These are phyloP conservation scores for Caenorhabditis sp. DNA, from an alignment of 2,888 invertebrate species.

Conservation along the genomic window DNA sequence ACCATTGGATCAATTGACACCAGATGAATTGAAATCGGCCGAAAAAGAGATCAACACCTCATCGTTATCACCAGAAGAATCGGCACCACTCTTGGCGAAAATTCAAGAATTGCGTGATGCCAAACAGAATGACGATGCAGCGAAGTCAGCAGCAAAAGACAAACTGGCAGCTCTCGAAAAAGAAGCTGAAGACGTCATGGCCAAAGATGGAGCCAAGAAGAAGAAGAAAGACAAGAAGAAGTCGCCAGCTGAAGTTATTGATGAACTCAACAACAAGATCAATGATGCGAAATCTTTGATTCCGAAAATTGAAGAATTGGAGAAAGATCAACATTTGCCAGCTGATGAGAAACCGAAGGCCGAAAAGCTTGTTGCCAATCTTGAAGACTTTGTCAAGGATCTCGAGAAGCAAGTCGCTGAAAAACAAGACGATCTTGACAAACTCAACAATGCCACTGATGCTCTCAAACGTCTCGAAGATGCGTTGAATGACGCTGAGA, in stretches of 20 bases:
- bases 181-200: constrained; percentile 38
- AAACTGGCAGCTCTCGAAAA: constrained; percentile 26
- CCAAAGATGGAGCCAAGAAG: constrained; percentile 31
- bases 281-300: constrained; percentile 27
- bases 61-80: constrained; percentile 26
- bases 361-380: constrained; percentile 5
- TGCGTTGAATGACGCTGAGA: constrained; percentile 39
- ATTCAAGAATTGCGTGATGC: constrained; percentile 13
- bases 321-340: constrained; percentile 7
- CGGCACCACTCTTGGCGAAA: constrained; percentile 11
- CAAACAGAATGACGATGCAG: constrained; percentile 19
- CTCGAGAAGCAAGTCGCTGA: constrained; percentile 21
- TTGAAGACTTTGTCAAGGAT: constrained; percentile 13
- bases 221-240: constrained; percentile 47
- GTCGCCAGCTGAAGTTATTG: constrained; percentile 27
- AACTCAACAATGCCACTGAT: constrained; percentile 35
- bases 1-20: constrained; percentile 21
- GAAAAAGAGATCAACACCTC: constrained; percentile 35
- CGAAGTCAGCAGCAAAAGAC: constrained; percentile 12
- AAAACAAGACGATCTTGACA: constrained; percentile 37
- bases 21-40: constrained; percentile 14
- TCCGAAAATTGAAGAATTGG: constrained; percentile 31
- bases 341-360: constrained; percentile 9
- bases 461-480: constrained; percentile 38
- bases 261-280: constrained; percentile 26